These are phyloP conservation scores for Troides aeacus DNA, from an alignment of 2,888 invertebrate species.

Conservation along the genomic window DNA sequence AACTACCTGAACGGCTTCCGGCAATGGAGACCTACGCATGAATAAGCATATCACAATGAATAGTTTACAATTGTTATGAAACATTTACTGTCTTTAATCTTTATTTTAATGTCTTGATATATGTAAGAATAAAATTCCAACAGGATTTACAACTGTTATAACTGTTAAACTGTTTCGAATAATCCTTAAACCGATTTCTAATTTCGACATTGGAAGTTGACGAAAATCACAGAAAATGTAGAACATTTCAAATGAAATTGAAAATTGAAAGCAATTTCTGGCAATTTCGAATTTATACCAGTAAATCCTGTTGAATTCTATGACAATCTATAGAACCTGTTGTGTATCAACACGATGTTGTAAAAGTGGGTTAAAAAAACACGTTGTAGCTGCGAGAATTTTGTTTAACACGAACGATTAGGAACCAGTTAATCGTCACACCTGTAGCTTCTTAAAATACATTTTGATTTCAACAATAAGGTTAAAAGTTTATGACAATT, in stretches of 20 bases:
- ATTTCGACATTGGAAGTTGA: neutral
- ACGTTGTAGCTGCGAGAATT: constrained; percentile 67
- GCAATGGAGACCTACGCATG: too few relatives aligned
- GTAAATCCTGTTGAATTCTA: constrained; percentile 24
- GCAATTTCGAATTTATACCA: constrained; percentile 22
- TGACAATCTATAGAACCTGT: constrained; percentile 29
- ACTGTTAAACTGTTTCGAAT: too few relatives aligned
- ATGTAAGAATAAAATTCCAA: too few relatives aligned
- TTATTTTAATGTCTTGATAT: too few relatives aligned
- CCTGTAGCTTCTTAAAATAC: constrained; percentile 43
- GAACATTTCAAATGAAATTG: too few relatives aligned
- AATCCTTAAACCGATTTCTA: too few relatives aligned
- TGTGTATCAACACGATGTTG: constrained; percentile 31
- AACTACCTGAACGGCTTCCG: too few relatives aligned
- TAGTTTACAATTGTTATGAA: too few relatives aligned
- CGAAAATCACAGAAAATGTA: too few relatives aligned
- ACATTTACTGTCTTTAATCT: too few relatives aligned
- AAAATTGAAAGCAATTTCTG: constrained; percentile 1
- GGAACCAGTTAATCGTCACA: constrained; percentile 63
- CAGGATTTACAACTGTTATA: too few relatives aligned
- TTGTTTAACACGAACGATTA: constrained; percentile 62
- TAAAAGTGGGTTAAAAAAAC: constrained; percentile 66
- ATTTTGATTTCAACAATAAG: neutral
- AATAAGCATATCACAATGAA: too few relatives aligned
- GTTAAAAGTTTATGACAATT: neutral